A percentile compares a stretch with the other conserved stretches of the same genome.
Evolutionary conservation across 1,140 invertebrate species (phyloP).

Genomic region (Procambarus clarkii): DNA sequence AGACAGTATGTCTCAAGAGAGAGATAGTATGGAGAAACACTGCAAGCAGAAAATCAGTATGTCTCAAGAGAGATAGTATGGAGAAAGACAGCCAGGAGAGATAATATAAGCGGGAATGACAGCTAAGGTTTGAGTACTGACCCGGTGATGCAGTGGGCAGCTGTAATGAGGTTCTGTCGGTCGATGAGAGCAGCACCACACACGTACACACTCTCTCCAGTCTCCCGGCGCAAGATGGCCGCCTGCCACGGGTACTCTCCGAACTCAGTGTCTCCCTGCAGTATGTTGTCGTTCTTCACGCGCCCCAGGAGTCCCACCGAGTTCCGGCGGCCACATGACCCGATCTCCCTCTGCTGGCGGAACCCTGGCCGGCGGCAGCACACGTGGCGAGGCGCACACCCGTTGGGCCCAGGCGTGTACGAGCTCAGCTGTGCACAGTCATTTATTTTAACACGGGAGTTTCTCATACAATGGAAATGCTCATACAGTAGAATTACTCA

Average conservation of each 20-base stretch:
- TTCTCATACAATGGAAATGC: too few species aligned
- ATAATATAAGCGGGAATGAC: too few species aligned
- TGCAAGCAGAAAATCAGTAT: too few species aligned
- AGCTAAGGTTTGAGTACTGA: conserved; percentile 77
- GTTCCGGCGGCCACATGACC: conserved; percentile 47
- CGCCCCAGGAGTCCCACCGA: conserved; percentile 49
- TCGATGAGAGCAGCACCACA: conserved; percentile 93
- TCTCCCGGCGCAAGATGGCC: conserved; percentile 92
- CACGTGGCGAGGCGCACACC: conserved; percentile 42
- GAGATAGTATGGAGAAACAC: too few species aligned
- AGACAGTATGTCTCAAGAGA: too few species aligned
- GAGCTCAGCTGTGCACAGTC: not conserved
- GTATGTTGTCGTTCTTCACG: conserved; percentile 58
- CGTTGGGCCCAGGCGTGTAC: not conserved
- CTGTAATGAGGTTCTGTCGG: conserved; percentile 88
- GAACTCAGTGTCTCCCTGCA: conserved; percentile 64
- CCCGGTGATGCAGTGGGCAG: conserved; percentile 93
- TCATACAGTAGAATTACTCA: too few species aligned
- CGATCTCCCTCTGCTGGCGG: conserved; percentile 33
- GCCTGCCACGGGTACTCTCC: conserved; percentile 86
- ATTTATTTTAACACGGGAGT: too few species aligned
- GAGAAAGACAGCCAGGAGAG: too few species aligned
- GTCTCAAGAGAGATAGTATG: too few species aligned
- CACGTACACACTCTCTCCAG: conserved; percentile 92
- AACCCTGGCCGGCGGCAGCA: conserved; percentile 59